Percentiles rank a stretch among this genome's conserved stretches.
Conservation (phyloP, 1,140 invertebrate species). For the Brachionus manjavacas region DNA sequence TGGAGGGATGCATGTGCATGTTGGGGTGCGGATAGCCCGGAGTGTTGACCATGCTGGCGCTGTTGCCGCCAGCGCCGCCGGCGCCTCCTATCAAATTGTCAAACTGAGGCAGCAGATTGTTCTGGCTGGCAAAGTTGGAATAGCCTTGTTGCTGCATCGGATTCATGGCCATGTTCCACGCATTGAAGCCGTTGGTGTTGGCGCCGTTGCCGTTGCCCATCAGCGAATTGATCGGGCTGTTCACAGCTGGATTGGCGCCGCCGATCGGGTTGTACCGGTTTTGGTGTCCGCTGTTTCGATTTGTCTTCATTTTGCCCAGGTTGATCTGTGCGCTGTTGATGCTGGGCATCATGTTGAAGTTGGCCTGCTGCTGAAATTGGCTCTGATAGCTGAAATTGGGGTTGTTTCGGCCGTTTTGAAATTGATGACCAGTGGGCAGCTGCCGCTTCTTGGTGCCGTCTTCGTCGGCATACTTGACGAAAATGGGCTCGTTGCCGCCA, state of each 20-base stretch:
- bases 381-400: background rate
- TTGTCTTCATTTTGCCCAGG: conserved; percentile 21
- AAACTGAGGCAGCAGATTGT: background rate
- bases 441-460: conserved; percentile 16
- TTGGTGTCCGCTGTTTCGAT: background rate
- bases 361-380: background rate
- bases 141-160: background rate
- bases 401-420: background rate
- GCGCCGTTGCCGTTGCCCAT: background rate
- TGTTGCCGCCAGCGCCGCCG: background rate
- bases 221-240: background rate
- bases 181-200: background rate
- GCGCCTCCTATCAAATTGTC: background rate
- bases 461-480: conserved; percentile 37
- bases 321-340: background rate
- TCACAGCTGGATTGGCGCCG: too few relatives aligned
- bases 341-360: background rate
- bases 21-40: background rate
- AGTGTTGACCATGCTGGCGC: background rate
- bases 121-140: background rate
- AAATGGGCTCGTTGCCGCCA: conserved; percentile 11
- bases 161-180: background rate
- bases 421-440: background rate
- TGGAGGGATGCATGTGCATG: conserved; percentile 2
- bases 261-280: background rate